Base-by-base conservation (phyloP, 1,140 invertebrate species). In the Scaptomyza pallida region DNA sequence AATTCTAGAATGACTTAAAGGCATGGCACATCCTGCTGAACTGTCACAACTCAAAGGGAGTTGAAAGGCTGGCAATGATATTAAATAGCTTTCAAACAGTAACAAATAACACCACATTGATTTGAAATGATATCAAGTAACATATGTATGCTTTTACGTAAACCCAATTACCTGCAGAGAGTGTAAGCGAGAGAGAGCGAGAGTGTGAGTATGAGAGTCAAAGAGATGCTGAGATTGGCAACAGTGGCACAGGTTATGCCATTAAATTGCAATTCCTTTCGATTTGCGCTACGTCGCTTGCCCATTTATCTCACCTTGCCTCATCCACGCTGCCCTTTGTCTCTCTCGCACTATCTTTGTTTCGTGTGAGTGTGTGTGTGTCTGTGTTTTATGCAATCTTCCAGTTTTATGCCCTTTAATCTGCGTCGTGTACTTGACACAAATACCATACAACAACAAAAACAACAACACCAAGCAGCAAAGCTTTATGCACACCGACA, bases 211-310 rank as follows among this genome's bases (percentile, higher is more conserved):
- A 30, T 12, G 35, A 21, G 47, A 33, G 12, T 9, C 15, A 26
- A n/a, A 56, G 16, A 44, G 19, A 19, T 6, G 4, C 10, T 30
- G 12, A 6, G 26, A 48, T 69, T 51, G 62, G 56, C 57, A 57
- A 23, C 55, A 41, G 65, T 72, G 71, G 71, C 76, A 70, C 52
- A 71, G 77, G 81, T 81, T 81, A 74, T 81, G 61, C 77, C 64
- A 86, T 81, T 85, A 86, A 85, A 81, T 71, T 81, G 81, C 81
- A 86, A 85, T 85, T 86, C 73, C 73, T 81, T 85, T 85, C 81
- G 81, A 85, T 86, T 85, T 85, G 81, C 79, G 69, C 69, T 70
- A 41, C 77, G 50, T 65, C 55, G 50, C 76, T 69, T 50, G 72
- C 61, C 75, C 82, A 85, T 86, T 86, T 88, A 81, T 85, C 69